A percentile compares a stretch with the other conserved stretches of the same genome.
These are phyloP conservation scores for Semicossyphus pulcher DNA, from an alignment of 2,113 vertebrate genomes.

Conservation along the genomic window DNA sequence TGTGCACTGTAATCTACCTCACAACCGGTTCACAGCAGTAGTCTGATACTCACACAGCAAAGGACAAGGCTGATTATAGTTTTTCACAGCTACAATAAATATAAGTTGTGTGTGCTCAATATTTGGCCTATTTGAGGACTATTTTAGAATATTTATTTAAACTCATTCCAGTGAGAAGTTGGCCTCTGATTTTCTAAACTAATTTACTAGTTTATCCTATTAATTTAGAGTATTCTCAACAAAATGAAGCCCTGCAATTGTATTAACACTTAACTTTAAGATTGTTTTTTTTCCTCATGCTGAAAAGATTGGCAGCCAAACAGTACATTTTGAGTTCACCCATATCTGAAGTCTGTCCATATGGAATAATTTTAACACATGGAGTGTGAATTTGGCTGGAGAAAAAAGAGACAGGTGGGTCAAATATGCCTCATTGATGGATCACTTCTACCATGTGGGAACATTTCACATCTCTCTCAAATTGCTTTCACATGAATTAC, in stretches of 20 bases:
- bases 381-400: not conserved
- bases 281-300: not conserved
- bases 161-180: conserved; percentile 3
- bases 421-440: conserved; percentile 7
- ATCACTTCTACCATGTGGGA: not conserved
- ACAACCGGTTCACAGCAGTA: conserved; percentile 14
- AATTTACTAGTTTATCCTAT: not conserved
- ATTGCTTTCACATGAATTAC: not conserved
- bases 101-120: conserved; percentile 20
- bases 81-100: conserved; percentile 46
- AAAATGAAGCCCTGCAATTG: not conserved
- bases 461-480: not conserved
- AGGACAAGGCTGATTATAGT: conserved; percentile 50
- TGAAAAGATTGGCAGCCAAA: not conserved
- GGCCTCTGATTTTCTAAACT: not conserved
- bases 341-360: not conserved
- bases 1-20: conserved; percentile 50
- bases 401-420: conserved; percentile 1
- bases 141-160: not conserved
- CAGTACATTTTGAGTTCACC: not conserved
- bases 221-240: not conserved
- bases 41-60: conserved; percentile 12
- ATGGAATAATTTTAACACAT: not conserved
- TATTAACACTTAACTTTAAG: not conserved
- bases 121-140: conserved; percentile 1